Percentiles rank a stretch among this genome's conserved stretches.
Conservation (phyloP, 2,888 invertebrate genomes). For the Drosophila anomalata region DNA sequence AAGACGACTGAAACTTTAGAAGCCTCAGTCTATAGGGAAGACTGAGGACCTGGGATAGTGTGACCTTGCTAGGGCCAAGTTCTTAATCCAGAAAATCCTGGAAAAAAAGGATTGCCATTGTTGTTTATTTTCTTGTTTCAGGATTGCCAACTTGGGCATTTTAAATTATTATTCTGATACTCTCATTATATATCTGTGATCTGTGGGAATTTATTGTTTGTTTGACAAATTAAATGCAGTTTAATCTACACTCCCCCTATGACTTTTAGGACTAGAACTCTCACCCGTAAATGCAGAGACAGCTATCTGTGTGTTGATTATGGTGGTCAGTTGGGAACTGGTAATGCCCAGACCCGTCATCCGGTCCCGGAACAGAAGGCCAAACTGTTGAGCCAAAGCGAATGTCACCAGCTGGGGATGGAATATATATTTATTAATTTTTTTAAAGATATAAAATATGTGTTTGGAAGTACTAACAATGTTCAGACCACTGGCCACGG, state of each 20-base stretch:
- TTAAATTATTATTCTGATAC: neutral
- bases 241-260: neutral
- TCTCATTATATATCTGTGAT: no score
- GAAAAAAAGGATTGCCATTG: neutral
- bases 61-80: neutral
- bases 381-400: slow-evolving; percentile 89
- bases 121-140: neutral
- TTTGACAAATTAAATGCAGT: no score
- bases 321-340: slow-evolving; percentile 88
- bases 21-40: neutral
- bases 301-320: slow-evolving; percentile 89
- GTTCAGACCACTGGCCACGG: slow-evolving; percentile 88
- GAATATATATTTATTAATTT: neutral
- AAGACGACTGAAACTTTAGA: neutral
- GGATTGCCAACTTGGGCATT: neutral
- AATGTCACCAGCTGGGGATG: slow-evolving; percentile 87
- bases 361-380: slow-evolving; percentile 88
- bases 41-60: neutral
- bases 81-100: neutral
- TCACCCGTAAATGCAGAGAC: slow-evolving; percentile 89
- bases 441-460: neutral
- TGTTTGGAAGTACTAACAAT: slow-evolving; percentile 86
- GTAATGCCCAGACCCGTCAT: slow-evolving; percentile 86
- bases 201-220: no score
- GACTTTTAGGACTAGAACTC: slow-evolving; percentile 34